Conservation (phyloP, 1,140 invertebrate species). For the Diprion similis region DNA sequence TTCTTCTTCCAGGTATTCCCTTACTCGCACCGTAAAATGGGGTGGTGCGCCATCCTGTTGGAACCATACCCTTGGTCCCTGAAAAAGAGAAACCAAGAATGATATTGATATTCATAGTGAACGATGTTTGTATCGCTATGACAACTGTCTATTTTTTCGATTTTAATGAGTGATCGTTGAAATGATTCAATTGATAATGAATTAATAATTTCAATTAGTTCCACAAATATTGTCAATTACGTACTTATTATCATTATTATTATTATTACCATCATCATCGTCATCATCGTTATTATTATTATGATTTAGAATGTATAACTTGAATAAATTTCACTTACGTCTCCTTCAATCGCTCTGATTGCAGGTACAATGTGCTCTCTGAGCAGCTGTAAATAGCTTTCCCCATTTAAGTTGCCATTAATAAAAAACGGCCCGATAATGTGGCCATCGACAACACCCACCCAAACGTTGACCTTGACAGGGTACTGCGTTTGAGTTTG, state of each 20-base stretch:
- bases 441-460: slow-evolving; percentile 39
- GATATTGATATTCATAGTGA: too few relatives aligned
- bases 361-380: slow-evolving; percentile 30
- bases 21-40: slow-evolving; percentile 14
- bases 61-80: slow-evolving; percentile 16
- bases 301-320: background rate
- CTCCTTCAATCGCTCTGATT: slow-evolving; percentile 12
- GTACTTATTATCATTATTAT: too few relatives aligned
- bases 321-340: background rate
- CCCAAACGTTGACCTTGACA: slow-evolving; percentile 46
- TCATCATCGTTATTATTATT: background rate
- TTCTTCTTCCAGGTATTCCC: slow-evolving; percentile 16
- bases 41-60: slow-evolving; percentile 25
- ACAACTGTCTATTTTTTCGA: too few relatives aligned
- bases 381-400: slow-evolving; percentile 35
- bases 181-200: too few relatives aligned
- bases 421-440: slow-evolving; percentile 46
- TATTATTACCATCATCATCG: background rate
- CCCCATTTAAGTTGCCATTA: slow-evolving; percentile 35
- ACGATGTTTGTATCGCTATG: too few relatives aligned
- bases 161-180: too few relatives aligned
- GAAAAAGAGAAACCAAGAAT: too few relatives aligned
- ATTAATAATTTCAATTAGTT: too few relatives aligned
- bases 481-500: slow-evolving; percentile 40
- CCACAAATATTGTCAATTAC: too few relatives aligned